phyloP scores from a whole-genome alignment of 2,113 vertebrate genomes.

The Tympanuchus pallidicinctus region DNA sequence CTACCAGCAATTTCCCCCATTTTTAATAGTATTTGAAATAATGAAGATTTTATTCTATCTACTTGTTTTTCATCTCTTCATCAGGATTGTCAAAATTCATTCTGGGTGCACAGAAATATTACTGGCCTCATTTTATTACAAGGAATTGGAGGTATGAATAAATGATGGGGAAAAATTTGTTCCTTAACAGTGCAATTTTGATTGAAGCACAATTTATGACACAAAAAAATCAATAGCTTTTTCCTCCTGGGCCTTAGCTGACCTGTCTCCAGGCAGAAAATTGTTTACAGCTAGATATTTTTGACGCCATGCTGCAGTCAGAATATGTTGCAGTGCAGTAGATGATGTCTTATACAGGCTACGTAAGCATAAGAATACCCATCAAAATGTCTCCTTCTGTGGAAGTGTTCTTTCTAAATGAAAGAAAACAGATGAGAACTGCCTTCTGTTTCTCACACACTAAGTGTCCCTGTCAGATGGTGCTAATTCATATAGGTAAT shows the following conservation, averaged over 20 bases:
- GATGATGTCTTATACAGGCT: not conserved
- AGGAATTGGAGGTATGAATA: not conserved
- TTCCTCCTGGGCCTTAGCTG: not conserved
- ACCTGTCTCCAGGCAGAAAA: not conserved
- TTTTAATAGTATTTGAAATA: not conserved
- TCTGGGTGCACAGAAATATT: not conserved
- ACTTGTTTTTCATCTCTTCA: not conserved
- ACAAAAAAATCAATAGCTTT: not conserved
- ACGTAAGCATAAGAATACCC: not conserved
- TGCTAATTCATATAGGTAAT: not conserved
- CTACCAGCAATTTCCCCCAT: not conserved
- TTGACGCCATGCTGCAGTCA: not conserved
- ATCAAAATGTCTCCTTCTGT: not conserved
- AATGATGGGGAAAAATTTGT: not conserved
- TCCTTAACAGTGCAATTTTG: not conserved
- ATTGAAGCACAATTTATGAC: not conserved
- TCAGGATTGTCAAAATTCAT: not conserved
- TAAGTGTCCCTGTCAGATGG: not conserved
- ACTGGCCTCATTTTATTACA: not conserved
- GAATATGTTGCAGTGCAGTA: not conserved
- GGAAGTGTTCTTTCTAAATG: not conserved
- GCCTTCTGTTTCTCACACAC: not conserved
- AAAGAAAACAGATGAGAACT: not conserved
- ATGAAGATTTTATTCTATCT: not conserved
- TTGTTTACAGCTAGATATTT: not conserved